Percentiles rank a stretch among this genome's conserved stretches.
Conservation (phyloP, 2,797 vertebrate species). For the Kryptolebias ocellatus region DNA sequence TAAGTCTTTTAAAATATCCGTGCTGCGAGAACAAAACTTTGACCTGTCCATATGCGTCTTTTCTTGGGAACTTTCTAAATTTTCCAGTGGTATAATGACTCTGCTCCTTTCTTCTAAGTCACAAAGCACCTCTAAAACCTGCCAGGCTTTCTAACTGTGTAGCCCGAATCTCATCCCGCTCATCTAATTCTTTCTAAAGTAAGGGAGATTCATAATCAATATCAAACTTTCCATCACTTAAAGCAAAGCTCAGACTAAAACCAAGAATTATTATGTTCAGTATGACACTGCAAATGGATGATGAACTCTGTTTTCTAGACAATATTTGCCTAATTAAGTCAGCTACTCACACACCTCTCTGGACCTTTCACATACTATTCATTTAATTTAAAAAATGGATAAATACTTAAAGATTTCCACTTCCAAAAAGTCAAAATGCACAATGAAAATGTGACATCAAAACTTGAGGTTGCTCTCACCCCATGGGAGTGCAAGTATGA, state of each 20-base stretch:
- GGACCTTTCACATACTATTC: neutral
- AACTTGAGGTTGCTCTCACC: conserved; percentile 14
- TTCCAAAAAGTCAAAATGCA: conserved; percentile 11
- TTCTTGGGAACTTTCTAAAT: neutral
- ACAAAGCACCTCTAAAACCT: neutral
- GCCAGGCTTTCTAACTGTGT: neutral
- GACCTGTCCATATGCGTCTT: neutral
- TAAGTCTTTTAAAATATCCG: neutral
- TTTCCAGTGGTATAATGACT: neutral
- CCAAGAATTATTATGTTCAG: conserved; percentile 10
- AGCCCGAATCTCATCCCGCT: conserved; percentile 5
- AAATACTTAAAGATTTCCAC: conserved; percentile 8
- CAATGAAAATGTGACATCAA: conserved; percentile 25
- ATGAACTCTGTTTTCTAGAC: conserved; percentile 2
- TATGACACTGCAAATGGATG: conserved; percentile 9
- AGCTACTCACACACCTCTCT: neutral
- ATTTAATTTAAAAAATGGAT: neutral
- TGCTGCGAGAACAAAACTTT: neutral
- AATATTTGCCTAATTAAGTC: neutral
- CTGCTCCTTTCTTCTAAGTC: conserved; percentile 9
- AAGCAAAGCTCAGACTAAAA: conserved; percentile 23
- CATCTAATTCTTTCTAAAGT: conserved; percentile 15
- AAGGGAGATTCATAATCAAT: conserved; percentile 18
- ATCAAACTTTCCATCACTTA: conserved; percentile 11
- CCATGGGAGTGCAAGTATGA: conserved; percentile 35